These are phyloP conservation scores for Cepaea nemoralis DNA, from an alignment of 1,140 invertebrate genomes.

Conservation along the genomic window DNA sequence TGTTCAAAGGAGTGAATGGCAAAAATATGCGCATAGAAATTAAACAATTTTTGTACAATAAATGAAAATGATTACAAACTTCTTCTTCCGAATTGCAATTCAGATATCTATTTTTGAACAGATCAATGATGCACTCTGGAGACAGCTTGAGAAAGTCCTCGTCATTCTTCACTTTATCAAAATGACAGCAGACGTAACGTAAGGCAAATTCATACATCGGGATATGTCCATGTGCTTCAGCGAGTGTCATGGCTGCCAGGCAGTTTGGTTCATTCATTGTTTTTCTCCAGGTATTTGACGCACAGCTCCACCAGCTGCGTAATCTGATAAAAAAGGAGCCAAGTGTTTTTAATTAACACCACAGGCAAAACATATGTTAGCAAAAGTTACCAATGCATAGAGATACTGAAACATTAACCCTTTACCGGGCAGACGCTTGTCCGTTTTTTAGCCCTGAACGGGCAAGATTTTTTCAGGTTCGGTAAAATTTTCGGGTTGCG, in stretches of 20 bases:
- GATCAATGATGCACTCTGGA: constrained; percentile 58
- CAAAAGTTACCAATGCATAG: too few relatives aligned
- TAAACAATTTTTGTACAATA: too few relatives aligned
- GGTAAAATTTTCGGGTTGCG: too few relatives aligned
- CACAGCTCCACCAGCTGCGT: constrained; percentile 60
- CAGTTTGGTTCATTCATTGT: constrained; percentile 65
- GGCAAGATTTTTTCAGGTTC: too few relatives aligned
- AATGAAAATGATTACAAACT: constrained; percentile 31
- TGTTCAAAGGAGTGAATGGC: too few relatives aligned
- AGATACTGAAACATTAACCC: too few relatives aligned
- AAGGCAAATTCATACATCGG: constrained; percentile 62
- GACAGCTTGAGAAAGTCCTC: constrained; percentile 65
- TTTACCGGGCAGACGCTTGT: too few relatives aligned
- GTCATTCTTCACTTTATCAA: constrained; percentile 55
- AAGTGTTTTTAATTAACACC: too few relatives aligned
- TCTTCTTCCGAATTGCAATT: constrained; percentile 61
- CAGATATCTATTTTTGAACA: constrained; percentile 59
- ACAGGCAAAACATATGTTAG: too few relatives aligned
- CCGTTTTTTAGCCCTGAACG: too few relatives aligned
- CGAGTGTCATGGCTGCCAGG: constrained; percentile 61
- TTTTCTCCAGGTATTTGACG: constrained; percentile 63
- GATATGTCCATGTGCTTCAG: constrained; percentile 61
- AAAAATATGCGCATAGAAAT: too few relatives aligned
- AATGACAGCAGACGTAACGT: constrained; percentile 58
- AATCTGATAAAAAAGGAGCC: constrained; percentile 20